Evolutionary conservation across 2,113 vertebrate species (phyloP).

Genomic region (Bagarius yarrelli): DNA sequence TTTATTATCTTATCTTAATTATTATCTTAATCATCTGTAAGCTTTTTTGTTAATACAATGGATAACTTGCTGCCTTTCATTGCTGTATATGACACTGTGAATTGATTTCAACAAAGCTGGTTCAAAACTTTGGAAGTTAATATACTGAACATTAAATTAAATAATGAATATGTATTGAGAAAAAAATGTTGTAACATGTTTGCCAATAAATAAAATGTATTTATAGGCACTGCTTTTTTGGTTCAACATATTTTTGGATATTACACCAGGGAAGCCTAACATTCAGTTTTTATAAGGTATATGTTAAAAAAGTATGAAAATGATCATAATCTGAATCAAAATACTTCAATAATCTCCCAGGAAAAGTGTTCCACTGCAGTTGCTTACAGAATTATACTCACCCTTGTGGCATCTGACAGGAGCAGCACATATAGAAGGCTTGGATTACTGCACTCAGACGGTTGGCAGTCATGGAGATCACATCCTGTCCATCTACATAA

Average conservation of each 20-base stretch:
- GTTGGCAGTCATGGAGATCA: conserved; percentile 96
- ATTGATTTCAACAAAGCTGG: not conserved
- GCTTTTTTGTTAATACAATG: not conserved
- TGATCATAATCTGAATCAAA: too few species aligned
- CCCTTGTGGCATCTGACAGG: conserved; percentile 98
- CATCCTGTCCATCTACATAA: conserved; percentile 86
- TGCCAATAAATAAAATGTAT: not conserved
- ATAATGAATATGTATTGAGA: not conserved
- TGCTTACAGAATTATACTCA: conserved; percentile 61
- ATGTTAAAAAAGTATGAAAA: not conserved
- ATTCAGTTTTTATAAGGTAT: not conserved
- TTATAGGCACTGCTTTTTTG: not conserved
- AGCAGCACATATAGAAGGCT: conserved; percentile 97
- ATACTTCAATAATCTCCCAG: too few species aligned
- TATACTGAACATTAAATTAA: conserved; percentile 1
- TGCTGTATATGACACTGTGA: not conserved
- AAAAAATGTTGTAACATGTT: not conserved
- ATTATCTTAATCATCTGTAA: not conserved
- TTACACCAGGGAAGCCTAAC: not conserved
- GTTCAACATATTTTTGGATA: not conserved
- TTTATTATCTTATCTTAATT: not conserved
- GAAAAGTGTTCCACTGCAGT: too few species aligned
- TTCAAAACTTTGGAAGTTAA: conserved; percentile 3
- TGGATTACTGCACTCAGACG: conserved; percentile 97
- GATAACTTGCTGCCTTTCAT: not conserved